phyloP scores from a whole-genome alignment of 2,888 invertebrate species.

The Ophion ellenae region DNA sequence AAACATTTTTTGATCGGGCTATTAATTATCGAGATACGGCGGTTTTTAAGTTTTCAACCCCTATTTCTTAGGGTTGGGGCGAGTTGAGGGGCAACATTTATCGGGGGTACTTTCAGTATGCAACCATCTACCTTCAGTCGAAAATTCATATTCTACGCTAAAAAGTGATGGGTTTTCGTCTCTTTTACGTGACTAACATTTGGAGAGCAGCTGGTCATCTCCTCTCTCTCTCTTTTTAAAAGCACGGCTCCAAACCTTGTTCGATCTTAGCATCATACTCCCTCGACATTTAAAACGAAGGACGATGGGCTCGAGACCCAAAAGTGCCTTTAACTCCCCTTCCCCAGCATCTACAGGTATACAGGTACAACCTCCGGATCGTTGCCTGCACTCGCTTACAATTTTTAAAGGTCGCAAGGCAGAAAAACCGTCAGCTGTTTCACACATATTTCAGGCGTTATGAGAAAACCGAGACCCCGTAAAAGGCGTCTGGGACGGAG shows the following conservation, averaged over 20 bases:
- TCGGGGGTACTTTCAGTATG: too few species aligned
- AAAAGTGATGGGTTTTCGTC: too few species aligned
- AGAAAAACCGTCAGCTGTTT: slow-evolving; percentile 48
- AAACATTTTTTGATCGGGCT: too few species aligned
- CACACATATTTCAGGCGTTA: not conserved
- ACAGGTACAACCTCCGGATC: not conserved
- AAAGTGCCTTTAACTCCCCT: not conserved
- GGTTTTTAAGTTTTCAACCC: too few species aligned
- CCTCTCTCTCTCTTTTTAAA: not conserved
- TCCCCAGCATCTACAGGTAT: too few species aligned
- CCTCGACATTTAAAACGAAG: slow-evolving; percentile 2
- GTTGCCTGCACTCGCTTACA: not conserved
- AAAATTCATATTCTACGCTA: too few species aligned
- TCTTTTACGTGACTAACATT: not conserved
- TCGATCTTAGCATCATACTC: not conserved
- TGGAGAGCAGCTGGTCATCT: slow-evolving; percentile 18
- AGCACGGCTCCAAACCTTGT: not conserved
- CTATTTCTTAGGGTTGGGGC: too few species aligned
- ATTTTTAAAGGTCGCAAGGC: slow-evolving; percentile 37
- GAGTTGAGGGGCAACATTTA: too few species aligned
- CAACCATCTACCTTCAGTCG: too few species aligned
- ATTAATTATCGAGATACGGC: too few species aligned
- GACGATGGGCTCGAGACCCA: slow-evolving; percentile 12
- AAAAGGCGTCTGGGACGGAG: not conserved
- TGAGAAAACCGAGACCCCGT: slow-evolving; percentile 14